A percentile compares a stretch with the other conserved stretches of the same genome.
These are phyloP conservation scores for Orgyia antiqua DNA, from an alignment of 2,888 invertebrate genomes.

Conservation along the genomic window DNA sequence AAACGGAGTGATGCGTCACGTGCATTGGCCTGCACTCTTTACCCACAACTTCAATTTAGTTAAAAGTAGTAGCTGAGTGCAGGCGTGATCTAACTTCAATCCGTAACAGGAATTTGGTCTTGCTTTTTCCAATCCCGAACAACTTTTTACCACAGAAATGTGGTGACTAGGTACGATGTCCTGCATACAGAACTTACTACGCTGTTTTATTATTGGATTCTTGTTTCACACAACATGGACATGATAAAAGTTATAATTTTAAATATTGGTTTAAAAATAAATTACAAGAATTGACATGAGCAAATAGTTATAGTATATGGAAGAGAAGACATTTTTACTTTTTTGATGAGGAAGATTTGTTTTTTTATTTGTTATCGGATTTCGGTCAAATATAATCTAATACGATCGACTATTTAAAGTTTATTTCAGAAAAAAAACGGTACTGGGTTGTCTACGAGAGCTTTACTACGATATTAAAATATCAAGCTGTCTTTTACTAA, in stretches of 20 bases:
- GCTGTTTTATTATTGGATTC: slow-evolving; percentile 9
- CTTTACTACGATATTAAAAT: slow-evolving; percentile 31
- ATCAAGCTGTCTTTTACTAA: slow-evolving; percentile 42
- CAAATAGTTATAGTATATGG: too few relatives aligned
- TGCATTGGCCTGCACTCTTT: slow-evolving; percentile 49
- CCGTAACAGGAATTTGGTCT: slow-evolving; percentile 40
- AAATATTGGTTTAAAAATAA: too few relatives aligned
- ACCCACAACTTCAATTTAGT: slow-evolving; percentile 70
- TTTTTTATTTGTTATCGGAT: too few relatives aligned
- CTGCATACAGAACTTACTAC: slow-evolving; percentile 12
- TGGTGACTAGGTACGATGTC: slow-evolving; percentile 23
- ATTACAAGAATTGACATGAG: too few relatives aligned
- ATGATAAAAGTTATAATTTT: too few relatives aligned
- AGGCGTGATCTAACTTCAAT: slow-evolving; percentile 53
- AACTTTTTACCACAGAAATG: slow-evolving; percentile 38
- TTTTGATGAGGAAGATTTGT: too few relatives aligned
- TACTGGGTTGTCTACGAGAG: slow-evolving; percentile 20
- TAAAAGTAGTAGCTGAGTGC: slow-evolving; percentile 67
- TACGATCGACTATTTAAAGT: too few relatives aligned
- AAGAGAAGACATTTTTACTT: too few relatives aligned
- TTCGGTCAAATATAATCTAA: too few relatives aligned
- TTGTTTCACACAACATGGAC: too few relatives aligned
- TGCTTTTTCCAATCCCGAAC: slow-evolving; percentile 34
- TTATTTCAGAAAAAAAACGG: slow-evolving; percentile 8
- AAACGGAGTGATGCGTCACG: slow-evolving; percentile 53